phyloP scores from a whole-genome alignment of 1,140 invertebrate species.

The Heliconius melpomene region DNA sequence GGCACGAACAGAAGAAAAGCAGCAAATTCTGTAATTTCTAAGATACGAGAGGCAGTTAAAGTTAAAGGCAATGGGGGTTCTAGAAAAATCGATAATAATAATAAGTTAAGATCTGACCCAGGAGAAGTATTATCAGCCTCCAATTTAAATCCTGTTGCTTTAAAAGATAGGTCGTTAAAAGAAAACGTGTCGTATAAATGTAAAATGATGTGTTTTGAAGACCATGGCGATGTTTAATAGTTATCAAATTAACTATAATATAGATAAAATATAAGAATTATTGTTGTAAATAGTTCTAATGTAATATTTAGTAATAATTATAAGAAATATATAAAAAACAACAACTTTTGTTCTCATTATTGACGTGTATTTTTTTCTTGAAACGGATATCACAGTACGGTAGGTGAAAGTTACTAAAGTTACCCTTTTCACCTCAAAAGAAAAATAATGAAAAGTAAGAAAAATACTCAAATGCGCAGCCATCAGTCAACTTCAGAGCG shows the following conservation, averaged over 20 bases:
- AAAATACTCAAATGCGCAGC: too few relatives aligned
- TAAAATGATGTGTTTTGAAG: slow-evolving; percentile 61
- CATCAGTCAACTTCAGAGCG: too few relatives aligned
- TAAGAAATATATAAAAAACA: not conserved
- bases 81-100: slow-evolving; percentile 14
- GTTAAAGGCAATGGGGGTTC: not conserved
- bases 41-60: slow-evolving; percentile 15
- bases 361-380: not conserved
- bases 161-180: slow-evolving; percentile 41
- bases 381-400: too few relatives aligned
- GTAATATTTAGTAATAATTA: not conserved
- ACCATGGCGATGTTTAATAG: slow-evolving; percentile 24
- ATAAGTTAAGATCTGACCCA: slow-evolving; percentile 1
- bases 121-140: slow-evolving; percentile 45
- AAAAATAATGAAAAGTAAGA: too few relatives aligned
- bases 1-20: not conserved
- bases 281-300: slow-evolving; percentile 16
- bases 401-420: too few relatives aligned
- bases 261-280: slow-evolving; percentile 2
- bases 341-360: not conserved
- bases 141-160: slow-evolving; percentile 35
- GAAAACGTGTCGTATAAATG: slow-evolving; percentile 68
- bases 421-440: too few relatives aligned
- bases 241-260: not conserved
- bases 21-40: not conserved